Conservation (phyloP, 1,140 invertebrate genomes). For the Latrodectus geometricus region DNA sequence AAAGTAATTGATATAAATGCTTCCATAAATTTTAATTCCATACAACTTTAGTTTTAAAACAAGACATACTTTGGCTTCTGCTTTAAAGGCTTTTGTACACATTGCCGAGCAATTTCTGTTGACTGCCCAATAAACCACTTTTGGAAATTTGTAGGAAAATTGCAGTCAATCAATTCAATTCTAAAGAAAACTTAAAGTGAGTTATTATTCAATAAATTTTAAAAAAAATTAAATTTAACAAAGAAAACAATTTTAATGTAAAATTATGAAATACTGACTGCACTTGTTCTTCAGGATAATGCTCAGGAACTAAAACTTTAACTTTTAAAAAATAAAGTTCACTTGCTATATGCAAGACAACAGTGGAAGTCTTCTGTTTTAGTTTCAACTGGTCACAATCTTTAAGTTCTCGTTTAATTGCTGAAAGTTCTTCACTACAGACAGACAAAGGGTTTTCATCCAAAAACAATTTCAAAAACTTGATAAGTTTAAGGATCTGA, state of each 20-base stretch:
- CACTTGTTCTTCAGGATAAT: conserved; percentile 75
- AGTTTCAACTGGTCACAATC: conserved; percentile 75
- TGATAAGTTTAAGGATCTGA: conserved; percentile 73
- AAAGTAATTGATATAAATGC: no score
- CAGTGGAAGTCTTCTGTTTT: conserved; percentile 77
- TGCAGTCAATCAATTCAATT: conserved; percentile 73
- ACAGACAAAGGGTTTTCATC: conserved; percentile 80
- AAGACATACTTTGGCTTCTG: conserved; percentile 69
- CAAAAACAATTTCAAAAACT: conserved; percentile 78
- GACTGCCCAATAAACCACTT: conserved; percentile 77
- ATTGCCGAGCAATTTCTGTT: conserved; percentile 77
- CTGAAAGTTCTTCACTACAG: conserved; percentile 80
- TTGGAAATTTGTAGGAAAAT: conserved; percentile 76
- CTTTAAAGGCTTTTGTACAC: conserved; percentile 78
- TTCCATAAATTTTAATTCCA: no score
- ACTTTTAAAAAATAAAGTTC: conserved; percentile 75
- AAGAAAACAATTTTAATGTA: background rate
- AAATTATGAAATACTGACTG: conserved; percentile 70
- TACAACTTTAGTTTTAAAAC: no score
- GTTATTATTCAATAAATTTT: no score
- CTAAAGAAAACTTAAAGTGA: conserved; percentile 67
- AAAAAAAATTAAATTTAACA: no score
- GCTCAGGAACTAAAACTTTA: conserved; percentile 75
- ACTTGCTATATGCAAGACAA: conserved; percentile 75
- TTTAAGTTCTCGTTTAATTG: conserved; percentile 72